Base-by-base conservation (phyloP, 2,113 vertebrate genomes). In the Apteryx owenii region DNA sequence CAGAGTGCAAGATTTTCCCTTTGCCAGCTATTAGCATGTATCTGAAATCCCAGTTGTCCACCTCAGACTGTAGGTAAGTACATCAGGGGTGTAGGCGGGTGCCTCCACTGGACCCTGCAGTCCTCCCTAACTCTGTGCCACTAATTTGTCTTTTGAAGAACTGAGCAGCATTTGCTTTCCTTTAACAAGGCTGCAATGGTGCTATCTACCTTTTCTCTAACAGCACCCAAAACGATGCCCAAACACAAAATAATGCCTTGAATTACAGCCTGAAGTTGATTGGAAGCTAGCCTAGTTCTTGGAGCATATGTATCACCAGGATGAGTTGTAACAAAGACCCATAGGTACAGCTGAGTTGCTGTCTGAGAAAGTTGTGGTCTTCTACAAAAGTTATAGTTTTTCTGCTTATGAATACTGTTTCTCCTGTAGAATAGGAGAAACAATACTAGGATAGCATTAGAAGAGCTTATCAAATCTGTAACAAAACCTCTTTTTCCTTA, bases 41-140 rank as follows among this genome's bases (percentile, higher is more conserved):
- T 12, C 28, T 19, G 60, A 18, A 22, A 10, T 48, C 28, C 61
- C 1, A 2, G 26, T 8, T 0, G 0, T 44, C 71, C 38, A 19
- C 62, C 85, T 48, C 46, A 66, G 5, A 40, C 29, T 36, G 73
- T 31, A 3, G 14, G n/a, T 56, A 62, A 85, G 58, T 80, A 26
- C 13, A 5, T 11, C 62, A 40, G 31, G 61, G 42, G 22, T 28
- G 58, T 21, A 91, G 85, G 66, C 75, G 60, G 46, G n/a, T 70
- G 54, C 60, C 4, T 1, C 81, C 48, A 54, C 75, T 58, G 80
- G 58, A 64, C 38, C 66, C 71, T 36, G 46, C 56, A 69, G 2
- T 76, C 42, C 28, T 80, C 14, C 62, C 48, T 44, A 22, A 28
- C 58, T 51, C 1, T 20, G 16, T 61, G 28, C 28, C 29, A 77